phyloP scores from a whole-genome alignment of 2,113 vertebrate genomes.

The Zosterops lateralis region DNA sequence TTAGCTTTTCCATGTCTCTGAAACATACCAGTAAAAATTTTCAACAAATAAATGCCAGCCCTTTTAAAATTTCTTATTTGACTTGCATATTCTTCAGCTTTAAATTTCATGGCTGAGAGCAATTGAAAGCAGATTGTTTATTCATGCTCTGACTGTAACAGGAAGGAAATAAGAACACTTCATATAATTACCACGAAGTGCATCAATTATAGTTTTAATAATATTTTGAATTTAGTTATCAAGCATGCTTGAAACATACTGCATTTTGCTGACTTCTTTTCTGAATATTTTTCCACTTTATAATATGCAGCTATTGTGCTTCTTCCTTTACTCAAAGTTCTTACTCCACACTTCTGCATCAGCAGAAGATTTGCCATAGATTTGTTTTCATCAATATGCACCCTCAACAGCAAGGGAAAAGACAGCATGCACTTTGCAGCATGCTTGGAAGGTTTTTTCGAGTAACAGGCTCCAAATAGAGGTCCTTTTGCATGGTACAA shows the following conservation, averaged over 20 bases:
- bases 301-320: background rate
- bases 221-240: conserved; percentile 53
- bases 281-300: background rate
- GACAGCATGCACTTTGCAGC: background rate
- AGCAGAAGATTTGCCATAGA: background rate
- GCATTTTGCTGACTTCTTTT: conserved; percentile 32
- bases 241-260: conserved; percentile 9
- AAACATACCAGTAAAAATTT: background rate
- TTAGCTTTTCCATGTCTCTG: background rate
- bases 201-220: conserved; percentile 54
- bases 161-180: conserved; percentile 59
- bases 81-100: conserved; percentile 12
- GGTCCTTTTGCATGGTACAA: background rate
- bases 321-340: background rate
- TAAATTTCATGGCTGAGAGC: conserved; percentile 7
- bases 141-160: conserved; percentile 50
- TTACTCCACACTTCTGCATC: background rate
- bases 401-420: background rate
- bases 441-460: background rate
- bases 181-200: conserved; percentile 34
- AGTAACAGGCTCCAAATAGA: background rate
- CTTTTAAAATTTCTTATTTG: background rate
- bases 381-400: background rate
- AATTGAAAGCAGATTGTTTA: conserved; percentile 51
- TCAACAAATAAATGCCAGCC: background rate